Evolutionary conservation across 2,113 vertebrate genomes (phyloP).

Genomic region (Ciconia maguari): DNA sequence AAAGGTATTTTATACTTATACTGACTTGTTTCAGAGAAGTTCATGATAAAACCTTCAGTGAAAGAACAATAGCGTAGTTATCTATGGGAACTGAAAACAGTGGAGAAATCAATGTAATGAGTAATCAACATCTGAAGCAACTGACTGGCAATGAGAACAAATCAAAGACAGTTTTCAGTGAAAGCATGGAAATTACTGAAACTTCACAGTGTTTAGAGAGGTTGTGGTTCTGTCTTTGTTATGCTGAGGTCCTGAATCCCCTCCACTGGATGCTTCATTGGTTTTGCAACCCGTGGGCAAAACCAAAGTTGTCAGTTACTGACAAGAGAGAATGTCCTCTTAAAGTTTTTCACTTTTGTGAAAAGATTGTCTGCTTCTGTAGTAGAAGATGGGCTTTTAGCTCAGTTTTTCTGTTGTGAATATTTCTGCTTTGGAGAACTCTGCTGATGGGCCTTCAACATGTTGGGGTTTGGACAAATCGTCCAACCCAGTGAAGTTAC

Average conservation of each 20-base stretch:
- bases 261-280: not conserved
- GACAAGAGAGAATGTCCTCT: not conserved
- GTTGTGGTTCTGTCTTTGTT: not conserved
- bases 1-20: not conserved
- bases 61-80: not conserved
- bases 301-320: not conserved
- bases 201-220: not conserved
- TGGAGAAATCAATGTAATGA: constrained; percentile 4
- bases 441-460: not conserved
- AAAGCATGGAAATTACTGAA: not conserved
- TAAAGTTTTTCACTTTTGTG: not conserved
- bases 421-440: not conserved
- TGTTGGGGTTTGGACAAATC: not conserved
- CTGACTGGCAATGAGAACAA: not conserved
- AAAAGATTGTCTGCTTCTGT: not conserved
- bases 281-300: not conserved
- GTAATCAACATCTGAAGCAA: constrained; percentile 11
- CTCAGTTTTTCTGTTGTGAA: not conserved
- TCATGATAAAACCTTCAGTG: not conserved
- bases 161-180: not conserved
- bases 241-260: not conserved
- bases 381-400: not conserved
- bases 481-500: not conserved
- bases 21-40: not conserved
- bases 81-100: not conserved